phyloP scores from a whole-genome alignment of 1,140 invertebrate species.

The Rhyzopertha dominica region DNA sequence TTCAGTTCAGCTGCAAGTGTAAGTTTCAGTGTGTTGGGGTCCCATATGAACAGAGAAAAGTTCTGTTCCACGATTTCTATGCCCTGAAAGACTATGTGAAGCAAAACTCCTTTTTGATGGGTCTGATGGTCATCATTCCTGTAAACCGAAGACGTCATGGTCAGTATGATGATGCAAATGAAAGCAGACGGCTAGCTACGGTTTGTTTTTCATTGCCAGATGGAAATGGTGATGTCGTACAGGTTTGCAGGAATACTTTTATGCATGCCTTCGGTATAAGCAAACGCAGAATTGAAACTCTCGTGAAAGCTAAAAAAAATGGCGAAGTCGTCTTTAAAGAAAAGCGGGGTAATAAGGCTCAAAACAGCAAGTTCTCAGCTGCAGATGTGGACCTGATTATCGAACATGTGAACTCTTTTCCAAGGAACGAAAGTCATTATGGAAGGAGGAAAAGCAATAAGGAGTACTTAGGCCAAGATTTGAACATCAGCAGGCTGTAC shows the following conservation, averaged over 20 bases:
- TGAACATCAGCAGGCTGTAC: slow-evolving; percentile 13
- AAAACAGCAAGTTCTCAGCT: slow-evolving; percentile 2
- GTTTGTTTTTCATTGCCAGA: background rate
- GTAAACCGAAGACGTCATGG: slow-evolving; percentile 3
- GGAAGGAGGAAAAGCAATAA: slow-evolving; percentile 10
- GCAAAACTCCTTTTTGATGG: no score
- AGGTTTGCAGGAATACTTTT: slow-evolving; percentile 14
- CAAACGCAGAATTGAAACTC: slow-evolving; percentile 5
- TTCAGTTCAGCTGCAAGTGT: slow-evolving; percentile 7
- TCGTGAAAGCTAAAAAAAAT: slow-evolving; percentile 6
- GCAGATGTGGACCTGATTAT: background rate
- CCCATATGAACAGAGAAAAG: slow-evolving; percentile 6
- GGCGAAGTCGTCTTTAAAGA: slow-evolving; percentile 2
- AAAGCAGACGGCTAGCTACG: background rate
- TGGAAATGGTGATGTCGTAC: slow-evolving; percentile 4
- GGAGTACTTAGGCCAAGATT: slow-evolving; percentile 17
- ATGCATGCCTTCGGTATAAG: slow-evolving; percentile 5
- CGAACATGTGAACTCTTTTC: slow-evolving; percentile 8
- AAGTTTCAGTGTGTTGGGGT: background rate
- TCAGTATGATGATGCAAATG: slow-evolving; percentile 1
- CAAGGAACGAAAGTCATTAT: slow-evolving; percentile 9
- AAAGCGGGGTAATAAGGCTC: slow-evolving; percentile 2
- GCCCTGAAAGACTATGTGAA: no score
- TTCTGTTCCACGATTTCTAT: no score
- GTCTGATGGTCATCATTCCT: background rate